Base-by-base conservation (phyloP, 2,888 invertebrate genomes). In the Chydorus sphaericus region DNA sequence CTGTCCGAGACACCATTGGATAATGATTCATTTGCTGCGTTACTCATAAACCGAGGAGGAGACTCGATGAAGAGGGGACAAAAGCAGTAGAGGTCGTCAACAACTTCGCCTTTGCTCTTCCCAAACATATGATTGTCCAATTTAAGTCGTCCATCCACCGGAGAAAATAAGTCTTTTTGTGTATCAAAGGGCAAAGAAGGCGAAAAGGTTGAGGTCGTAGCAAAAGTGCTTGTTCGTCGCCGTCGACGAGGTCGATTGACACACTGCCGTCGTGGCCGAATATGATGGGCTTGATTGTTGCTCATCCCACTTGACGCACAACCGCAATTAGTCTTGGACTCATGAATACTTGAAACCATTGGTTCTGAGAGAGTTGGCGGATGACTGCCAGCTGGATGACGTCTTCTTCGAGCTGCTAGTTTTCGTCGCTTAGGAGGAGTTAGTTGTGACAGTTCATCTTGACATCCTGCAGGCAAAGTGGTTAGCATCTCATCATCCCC, bases 361-460 rank as follows among this genome's bases (percentile, higher is more conserved):
- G 50, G 20, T 28, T n/a, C n/a, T n/a, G n/a, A n/a, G n/a, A n/a
- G n/a, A n/a, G n/a, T n/a, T n/a, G n/a, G n/a, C n/a, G n/a, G n/a
- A n/a, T n/a, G n/a, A n/a, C n/a, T 30, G 26, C 48, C 48, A 16
- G 30, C 50, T n/a, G 50, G 50, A 18, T 54, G 54, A 5, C 54
- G 54, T 16, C 54, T 31, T 2, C 54, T 26, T n/a, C 54, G 39
- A 14, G 54, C 54, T 10, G 54, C 54, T 18, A 54, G 39, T 20
- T 54, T 54, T 30, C 54, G 39, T 6, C 54, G 39, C 23, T 54
- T 54, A 2, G 54, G 54, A 14, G 54, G 54, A 3, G 54, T 54
- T 16, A 54, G 48, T 31, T 50, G 50, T 11, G 20, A 20, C 3
- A 50, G 6, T n/a, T 50, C 50, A 20, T 50, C 50, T 11, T 29